Evolutionary conservation across 1,140 invertebrate genomes (phyloP).

Genomic region (Scaptomyza hsui): DNA sequence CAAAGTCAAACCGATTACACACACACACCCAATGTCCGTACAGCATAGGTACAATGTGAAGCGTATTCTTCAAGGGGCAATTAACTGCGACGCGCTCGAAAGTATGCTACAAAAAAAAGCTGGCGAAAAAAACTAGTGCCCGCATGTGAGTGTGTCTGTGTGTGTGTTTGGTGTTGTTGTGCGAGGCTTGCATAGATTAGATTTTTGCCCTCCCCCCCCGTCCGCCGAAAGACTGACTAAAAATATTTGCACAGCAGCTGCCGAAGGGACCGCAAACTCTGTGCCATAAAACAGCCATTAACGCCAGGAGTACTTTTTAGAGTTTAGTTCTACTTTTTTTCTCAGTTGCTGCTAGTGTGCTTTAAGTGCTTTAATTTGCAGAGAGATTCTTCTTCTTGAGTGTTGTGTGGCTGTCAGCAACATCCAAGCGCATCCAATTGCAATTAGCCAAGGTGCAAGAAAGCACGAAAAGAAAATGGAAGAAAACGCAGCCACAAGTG

Average conservation of each 20-base stretch:
- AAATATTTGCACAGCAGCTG: constrained; percentile 73
- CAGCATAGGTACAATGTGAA: constrained; percentile 47
- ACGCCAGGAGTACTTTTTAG: constrained; percentile 64
- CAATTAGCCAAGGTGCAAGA: constrained; percentile 75
- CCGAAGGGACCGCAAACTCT: constrained; percentile 62
- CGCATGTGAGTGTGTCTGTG: constrained; percentile 24
- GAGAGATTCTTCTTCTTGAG: constrained; percentile 23
- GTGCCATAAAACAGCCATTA: constrained; percentile 77
- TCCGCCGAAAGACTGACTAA: constrained; percentile 24
- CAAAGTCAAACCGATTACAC: constrained; percentile 78
- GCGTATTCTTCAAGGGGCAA: constrained; percentile 79
- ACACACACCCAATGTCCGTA: constrained; percentile 36
- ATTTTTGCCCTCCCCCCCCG: constrained; percentile 44
- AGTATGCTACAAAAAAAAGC: constrained; percentile 56
- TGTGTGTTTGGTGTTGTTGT: constrained; percentile 20
- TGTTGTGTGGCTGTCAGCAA: constrained; percentile 49
- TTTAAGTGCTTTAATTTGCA: constrained; percentile 68
- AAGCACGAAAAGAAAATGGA: constrained; percentile 29
- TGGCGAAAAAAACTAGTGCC: constrained; percentile 62
- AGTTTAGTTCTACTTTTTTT: constrained; percentile 1
- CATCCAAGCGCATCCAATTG: constrained; percentile 60
- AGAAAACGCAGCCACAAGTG: constrained; percentile 15
- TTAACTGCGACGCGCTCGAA: constrained; percentile 68
- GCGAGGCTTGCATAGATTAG: constrained; percentile 72
- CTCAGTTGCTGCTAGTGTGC: constrained; percentile 10